These are phyloP conservation scores for Phenacoccus solenopsis DNA, from an alignment of 1,140 invertebrate genomes.

Conservation along the genomic window DNA sequence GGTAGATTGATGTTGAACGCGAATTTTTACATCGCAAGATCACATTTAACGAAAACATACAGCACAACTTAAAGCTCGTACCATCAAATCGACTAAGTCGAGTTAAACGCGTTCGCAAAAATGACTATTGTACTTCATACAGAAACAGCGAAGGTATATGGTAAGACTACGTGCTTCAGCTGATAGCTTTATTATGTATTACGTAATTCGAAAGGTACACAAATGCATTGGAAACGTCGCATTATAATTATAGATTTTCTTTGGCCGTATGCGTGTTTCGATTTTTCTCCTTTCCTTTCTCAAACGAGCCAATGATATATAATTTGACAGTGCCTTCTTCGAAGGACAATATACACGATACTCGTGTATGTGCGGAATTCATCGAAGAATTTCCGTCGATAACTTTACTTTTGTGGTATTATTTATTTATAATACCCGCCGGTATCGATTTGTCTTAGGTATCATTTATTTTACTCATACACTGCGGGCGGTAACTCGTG, in stretches of 20 bases:
- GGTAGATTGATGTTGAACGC: no score
- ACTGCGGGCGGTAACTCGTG: background rate
- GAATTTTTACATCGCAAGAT: background rate
- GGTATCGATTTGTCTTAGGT: background rate
- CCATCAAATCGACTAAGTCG: background rate
- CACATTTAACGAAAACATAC: constrained; percentile 3
- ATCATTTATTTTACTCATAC: background rate
- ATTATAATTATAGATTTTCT: constrained; percentile 9
- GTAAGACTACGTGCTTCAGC: background rate
- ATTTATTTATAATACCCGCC: constrained; percentile 1
- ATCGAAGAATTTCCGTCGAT: constrained; percentile 12
- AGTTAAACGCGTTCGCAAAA: background rate
- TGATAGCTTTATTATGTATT: constrained; percentile 10
- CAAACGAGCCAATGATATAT: background rate
- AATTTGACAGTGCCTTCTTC: background rate
- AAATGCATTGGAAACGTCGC: constrained; percentile 10
- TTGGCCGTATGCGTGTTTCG: constrained; percentile 9
- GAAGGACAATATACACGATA: background rate
- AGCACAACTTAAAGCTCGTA: background rate
- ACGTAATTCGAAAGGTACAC: background rate
- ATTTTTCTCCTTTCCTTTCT: background rate
- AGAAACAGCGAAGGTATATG: background rate
- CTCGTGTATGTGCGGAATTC: background rate
- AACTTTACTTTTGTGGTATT: background rate
- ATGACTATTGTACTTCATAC: background rate